Percentiles rank a stretch among this genome's conserved stretches.
phyloP scores from a whole-genome alignment of 2,888 invertebrate genomes.

The Philopedon plagiatum region DNA sequence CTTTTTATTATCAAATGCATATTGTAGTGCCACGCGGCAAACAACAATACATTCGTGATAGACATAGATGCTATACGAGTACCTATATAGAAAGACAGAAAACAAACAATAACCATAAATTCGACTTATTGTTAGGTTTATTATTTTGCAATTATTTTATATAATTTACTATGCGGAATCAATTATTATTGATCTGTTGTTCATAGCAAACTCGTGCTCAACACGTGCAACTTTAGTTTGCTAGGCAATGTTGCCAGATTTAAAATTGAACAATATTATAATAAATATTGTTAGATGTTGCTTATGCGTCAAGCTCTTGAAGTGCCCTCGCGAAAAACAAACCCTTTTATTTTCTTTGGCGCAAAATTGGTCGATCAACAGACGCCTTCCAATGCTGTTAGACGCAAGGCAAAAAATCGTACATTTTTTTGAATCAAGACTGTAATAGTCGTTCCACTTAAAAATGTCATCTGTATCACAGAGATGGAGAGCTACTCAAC shows the following conservation, averaged over 20 bases:
- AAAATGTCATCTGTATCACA: too few species aligned
- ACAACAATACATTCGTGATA: background rate
- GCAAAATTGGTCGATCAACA: too few species aligned
- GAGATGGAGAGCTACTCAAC: too few species aligned
- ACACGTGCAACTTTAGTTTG: slow-evolving; percentile 60
- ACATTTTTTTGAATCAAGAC: too few species aligned
- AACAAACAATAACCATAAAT: background rate
- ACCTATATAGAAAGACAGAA: background rate
- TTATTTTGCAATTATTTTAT: background rate
- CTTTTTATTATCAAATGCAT: background rate
- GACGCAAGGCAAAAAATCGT: too few species aligned
- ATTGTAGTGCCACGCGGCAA: background rate
- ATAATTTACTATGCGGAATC: background rate
- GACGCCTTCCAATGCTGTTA: too few species aligned
- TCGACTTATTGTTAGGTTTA: background rate
- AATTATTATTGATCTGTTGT: background rate
- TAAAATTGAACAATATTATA: too few species aligned
- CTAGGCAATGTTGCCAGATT: slow-evolving; percentile 54
- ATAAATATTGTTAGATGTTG: too few species aligned
- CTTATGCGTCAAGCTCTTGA: too few species aligned
- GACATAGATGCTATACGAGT: background rate
- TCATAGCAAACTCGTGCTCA: slow-evolving; percentile 60
- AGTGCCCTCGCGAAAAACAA: too few species aligned
- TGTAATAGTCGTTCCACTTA: too few species aligned
- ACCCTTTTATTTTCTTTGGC: too few species aligned